Evolutionary conservation across 2,888 invertebrate species (phyloP).

Genomic region (Nipponacmea schrenckii): DNA sequence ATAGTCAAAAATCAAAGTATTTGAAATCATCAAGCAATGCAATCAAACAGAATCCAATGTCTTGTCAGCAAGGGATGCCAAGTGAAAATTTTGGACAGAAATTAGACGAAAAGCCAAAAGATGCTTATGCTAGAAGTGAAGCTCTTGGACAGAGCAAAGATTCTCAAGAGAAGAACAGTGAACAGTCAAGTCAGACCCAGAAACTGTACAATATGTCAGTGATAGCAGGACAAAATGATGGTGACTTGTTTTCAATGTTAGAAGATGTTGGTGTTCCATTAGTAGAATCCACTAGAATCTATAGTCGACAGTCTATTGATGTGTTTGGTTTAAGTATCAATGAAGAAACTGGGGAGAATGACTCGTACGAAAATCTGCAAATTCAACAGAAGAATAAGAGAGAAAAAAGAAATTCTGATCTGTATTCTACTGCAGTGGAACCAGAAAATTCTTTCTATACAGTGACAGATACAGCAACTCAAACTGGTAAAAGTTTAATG

Average conservation of each 20-base stretch:
- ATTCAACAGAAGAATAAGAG: background rate
- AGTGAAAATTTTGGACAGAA: too few relatives aligned
- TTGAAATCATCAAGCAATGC: too few relatives aligned
- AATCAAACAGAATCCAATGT: too few relatives aligned
- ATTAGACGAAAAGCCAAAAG: background rate
- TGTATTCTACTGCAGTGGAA: background rate
- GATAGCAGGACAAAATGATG: background rate
- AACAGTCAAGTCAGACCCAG: constrained; percentile 18
- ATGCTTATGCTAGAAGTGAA: constrained; percentile 6
- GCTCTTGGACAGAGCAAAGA: background rate
- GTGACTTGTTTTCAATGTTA: constrained; percentile 18
- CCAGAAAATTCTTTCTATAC: background rate
- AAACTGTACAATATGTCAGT: background rate
- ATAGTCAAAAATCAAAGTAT: too few relatives aligned
- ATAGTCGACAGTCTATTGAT: constrained; percentile 39
- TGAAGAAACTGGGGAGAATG: constrained; percentile 15
- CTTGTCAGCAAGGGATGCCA: too few relatives aligned
- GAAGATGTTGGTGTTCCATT: constrained; percentile 44
- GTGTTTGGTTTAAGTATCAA: constrained; percentile 13
- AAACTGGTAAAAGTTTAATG: background rate
- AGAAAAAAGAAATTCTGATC: background rate
- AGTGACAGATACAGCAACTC: background rate
- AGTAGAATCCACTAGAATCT: constrained; percentile 53
- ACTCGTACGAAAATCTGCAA: constrained; percentile 22
- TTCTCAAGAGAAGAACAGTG: constrained; percentile 21